These are phyloP conservation scores for Chaetoderma sp. DNA, from an alignment of 2,888 invertebrate species.

Conservation along the genomic window DNA sequence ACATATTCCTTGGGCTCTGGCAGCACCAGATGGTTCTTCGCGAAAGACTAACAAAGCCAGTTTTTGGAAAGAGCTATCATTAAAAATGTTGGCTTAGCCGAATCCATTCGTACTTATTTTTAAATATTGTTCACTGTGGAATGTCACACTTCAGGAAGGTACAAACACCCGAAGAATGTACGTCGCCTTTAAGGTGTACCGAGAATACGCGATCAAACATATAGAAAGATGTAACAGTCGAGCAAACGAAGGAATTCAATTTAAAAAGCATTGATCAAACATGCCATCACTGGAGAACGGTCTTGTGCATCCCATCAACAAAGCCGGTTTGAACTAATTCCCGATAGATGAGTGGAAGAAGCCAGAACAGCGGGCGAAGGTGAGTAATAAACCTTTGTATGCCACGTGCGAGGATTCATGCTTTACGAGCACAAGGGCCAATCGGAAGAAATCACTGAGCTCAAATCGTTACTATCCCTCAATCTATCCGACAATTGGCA, in stretches of 20 bases:
- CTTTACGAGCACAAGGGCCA: background rate
- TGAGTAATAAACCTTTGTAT: background rate
- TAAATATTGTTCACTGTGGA: too few species aligned
- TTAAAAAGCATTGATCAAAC: too few species aligned
- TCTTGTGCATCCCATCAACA: too few species aligned
- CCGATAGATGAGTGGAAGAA: too few species aligned
- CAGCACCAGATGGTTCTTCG: slow-evolving; percentile 25
- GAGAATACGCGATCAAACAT: too few species aligned
- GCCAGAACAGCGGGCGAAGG: background rate
- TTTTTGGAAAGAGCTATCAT: background rate
- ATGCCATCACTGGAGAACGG: too few species aligned
- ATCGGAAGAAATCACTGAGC: background rate
- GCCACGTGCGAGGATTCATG: background rate
- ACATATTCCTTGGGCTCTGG: slow-evolving; percentile 30
- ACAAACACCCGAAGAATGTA: too few species aligned
- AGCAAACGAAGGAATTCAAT: too few species aligned
- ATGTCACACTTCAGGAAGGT: too few species aligned
- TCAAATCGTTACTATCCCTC: background rate
- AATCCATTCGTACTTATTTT: background rate
- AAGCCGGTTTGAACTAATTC: too few species aligned
- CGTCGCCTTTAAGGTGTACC: too few species aligned
- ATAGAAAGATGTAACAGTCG: too few species aligned
- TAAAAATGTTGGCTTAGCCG: slow-evolving; percentile 18
- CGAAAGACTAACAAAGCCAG: slow-evolving; percentile 32
- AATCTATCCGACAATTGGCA: background rate